A percentile compares a stretch with the other conserved stretches of the same genome.
phyloP scores from a whole-genome alignment of 2,113 vertebrate species.

The Ctenodactylus gundi region DNA sequence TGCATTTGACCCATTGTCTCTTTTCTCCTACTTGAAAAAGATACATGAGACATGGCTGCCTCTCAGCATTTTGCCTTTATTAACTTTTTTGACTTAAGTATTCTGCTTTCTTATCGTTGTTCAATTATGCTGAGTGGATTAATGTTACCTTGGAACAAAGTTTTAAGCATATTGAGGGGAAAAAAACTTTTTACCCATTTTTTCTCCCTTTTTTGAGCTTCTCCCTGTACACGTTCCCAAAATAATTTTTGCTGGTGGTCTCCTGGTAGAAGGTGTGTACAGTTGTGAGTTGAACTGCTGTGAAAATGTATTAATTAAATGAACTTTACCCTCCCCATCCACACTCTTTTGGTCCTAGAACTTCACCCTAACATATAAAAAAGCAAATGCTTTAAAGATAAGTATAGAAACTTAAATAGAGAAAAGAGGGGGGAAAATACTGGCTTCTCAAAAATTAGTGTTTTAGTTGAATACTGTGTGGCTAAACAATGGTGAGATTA shows the following conservation, averaged over 20 bases:
- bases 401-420: slow-evolving; percentile 26
- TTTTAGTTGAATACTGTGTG: slow-evolving; percentile 17
- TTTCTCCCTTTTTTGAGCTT: background rate
- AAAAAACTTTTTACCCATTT: background rate
- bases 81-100: slow-evolving; percentile 2
- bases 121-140: slow-evolving; percentile 33
- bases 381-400: background rate
- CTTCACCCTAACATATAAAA: background rate
- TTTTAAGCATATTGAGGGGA: slow-evolving; percentile 34
- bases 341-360: background rate
- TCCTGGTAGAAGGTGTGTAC: background rate
- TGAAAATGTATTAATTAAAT: slow-evolving; percentile 26
- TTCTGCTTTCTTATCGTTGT: slow-evolving; percentile 18
- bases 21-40: slow-evolving; percentile 23
- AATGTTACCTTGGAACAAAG: slow-evolving; percentile 31
- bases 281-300: slow-evolving; percentile 31
- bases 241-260: background rate
- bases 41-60: background rate
- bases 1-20: slow-evolving; percentile 45
- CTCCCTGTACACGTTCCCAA: background rate
- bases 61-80: slow-evolving; percentile 7
- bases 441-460: slow-evolving; percentile 33
- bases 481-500: background rate
- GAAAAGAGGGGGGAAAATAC: background rate
- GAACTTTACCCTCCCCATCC: background rate